A percentile compares a stretch with the other conserved stretches of the same genome.
Conservation (phyloP, 2,113 vertebrate species). For the Stictonetta naevosa region DNA sequence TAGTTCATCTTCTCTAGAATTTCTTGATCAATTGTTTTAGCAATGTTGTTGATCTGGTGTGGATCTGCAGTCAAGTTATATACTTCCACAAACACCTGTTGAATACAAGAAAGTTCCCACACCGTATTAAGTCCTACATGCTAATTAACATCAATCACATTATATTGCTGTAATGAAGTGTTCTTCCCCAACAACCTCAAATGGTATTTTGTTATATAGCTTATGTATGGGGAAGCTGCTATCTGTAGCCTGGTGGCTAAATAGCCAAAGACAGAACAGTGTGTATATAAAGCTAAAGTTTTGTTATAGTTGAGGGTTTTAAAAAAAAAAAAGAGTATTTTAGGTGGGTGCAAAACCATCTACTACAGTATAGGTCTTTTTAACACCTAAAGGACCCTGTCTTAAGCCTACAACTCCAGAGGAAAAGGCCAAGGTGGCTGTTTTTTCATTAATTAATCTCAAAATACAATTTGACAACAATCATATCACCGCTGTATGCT, state of each 20-base stretch:
- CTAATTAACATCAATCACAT: not conserved
- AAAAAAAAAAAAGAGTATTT: too few species aligned
- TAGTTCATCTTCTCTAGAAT: slow-evolving; percentile 99
- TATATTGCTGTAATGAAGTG: not conserved
- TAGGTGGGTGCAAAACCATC: too few species aligned
- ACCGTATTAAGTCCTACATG: not conserved
- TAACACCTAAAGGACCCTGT: not conserved
- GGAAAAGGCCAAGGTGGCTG: not conserved
- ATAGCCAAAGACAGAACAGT: not conserved
- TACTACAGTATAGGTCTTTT: not conserved
- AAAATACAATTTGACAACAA: not conserved
- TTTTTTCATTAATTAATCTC: not conserved
- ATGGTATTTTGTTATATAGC: not conserved
- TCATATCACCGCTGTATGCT: not conserved
- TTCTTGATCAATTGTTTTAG: slow-evolving; percentile 93
- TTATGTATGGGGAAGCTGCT: too few species aligned
- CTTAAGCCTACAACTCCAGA: not conserved
- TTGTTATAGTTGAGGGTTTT: too few species aligned
- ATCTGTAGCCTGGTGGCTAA: not conserved
- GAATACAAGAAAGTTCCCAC: not conserved
- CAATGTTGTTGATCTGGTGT: slow-evolving; percentile 93
- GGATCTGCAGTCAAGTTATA: slow-evolving; percentile 96
- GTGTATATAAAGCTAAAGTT: not conserved
- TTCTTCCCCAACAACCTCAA: not conserved
- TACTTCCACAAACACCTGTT: slow-evolving; percentile 95